These are phyloP conservation scores for Rutpela maculata DNA, from an alignment of 2,888 invertebrate species.

Conservation along the genomic window DNA sequence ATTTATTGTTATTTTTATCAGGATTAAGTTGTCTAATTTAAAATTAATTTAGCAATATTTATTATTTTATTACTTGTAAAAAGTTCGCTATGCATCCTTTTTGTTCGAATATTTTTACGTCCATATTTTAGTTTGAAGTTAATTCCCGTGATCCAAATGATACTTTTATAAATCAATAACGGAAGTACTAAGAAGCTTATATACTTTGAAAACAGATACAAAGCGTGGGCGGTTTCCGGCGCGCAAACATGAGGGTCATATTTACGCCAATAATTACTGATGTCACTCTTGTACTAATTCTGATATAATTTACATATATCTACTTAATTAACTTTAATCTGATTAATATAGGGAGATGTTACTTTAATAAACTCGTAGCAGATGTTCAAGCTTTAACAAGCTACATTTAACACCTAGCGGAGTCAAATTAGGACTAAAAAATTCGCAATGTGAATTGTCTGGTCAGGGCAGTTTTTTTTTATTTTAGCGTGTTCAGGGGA, in stretches of 20 bases:
- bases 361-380: too few relatives aligned
- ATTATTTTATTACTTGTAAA: background rate
- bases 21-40: background rate
- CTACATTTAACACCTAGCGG: too few relatives aligned
- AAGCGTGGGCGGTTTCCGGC: background rate
- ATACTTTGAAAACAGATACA: background rate
- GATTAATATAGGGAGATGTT: background rate
- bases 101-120: background rate
- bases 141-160: background rate
- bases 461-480: too few relatives aligned
- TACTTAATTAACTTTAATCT: background rate
- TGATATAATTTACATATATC: conserved; percentile 1
- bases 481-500: too few relatives aligned
- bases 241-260: background rate
- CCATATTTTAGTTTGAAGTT: background rate
- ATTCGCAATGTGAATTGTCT: too few relatives aligned
- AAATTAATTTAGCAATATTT: background rate
- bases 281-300: background rate
- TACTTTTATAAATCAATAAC: background rate
- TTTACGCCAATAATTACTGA: background rate
- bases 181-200: conserved; percentile 1
- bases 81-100: background rate
- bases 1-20: background rate
- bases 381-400: too few relatives aligned
- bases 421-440: too few relatives aligned